A percentile compares a stretch with the other conserved stretches of the same genome.
Evolutionary conservation across 2,113 vertebrate genomes (phyloP).

Genomic region (Amblyornis subalaris): DNA sequence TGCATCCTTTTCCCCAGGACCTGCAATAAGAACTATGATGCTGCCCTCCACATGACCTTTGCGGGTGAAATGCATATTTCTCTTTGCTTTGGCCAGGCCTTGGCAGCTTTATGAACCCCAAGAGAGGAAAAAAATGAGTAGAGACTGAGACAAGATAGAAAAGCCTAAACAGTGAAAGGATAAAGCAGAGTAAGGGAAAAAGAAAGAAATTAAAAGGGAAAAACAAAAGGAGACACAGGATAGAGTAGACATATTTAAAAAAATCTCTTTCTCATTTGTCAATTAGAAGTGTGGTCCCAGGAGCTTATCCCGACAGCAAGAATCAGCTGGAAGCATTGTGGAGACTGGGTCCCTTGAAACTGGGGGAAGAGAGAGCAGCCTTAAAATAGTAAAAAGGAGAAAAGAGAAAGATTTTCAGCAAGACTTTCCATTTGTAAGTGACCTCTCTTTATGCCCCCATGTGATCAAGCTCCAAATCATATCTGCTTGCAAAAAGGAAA

Average conservation of each 20-base stretch:
- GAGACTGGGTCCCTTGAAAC: neutral
- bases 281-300: neutral
- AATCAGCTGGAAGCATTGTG: neutral
- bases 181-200: neutral
- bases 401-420: neutral
- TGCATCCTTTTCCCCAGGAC: neutral
- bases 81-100: constrained; percentile 11
- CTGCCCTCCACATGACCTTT: constrained; percentile 16
- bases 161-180: neutral
- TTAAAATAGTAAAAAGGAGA: neutral
- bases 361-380: neutral
- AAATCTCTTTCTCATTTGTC: neutral
- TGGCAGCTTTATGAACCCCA: constrained; percentile 52
- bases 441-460: neutral
- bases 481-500: neutral
- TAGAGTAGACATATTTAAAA: neutral
- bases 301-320: neutral
- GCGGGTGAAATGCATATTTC: constrained; percentile 29
- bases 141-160: constrained; percentile 43
- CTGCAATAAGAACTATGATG: neutral
- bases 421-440: neutral
- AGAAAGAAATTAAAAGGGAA: neutral
- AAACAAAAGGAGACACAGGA: neutral
- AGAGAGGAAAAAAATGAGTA: constrained; percentile 45
- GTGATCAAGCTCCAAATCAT: neutral